Evolutionary conservation across 1,140 invertebrate species (phyloP), one percentile per base, ranked within the genome.

Genomic region (Magallana angulata): DNA sequence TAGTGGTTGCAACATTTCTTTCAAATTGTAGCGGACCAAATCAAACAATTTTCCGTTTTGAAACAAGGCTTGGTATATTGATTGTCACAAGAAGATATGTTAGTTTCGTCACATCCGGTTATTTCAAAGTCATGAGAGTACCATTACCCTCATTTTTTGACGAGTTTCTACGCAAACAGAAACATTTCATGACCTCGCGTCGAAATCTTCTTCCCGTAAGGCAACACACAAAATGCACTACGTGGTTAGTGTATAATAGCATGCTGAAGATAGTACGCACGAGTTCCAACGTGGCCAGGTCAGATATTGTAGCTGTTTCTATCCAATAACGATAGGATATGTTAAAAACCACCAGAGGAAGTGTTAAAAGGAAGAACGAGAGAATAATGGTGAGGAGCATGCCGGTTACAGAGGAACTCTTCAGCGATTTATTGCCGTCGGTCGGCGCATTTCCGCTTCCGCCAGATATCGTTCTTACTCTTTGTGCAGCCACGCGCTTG

Each of bases 331-430:
- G 86, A 58, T 91, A 90, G 7, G 90, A 91, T 48, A 94, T 92
- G 30, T 93, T 80, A 59, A 90, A 93, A 1, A 92, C 88, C 7
- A 90, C 90, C 62, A 92, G 91, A 9, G 93, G 93, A 16, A 91
- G 87, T 1, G 90, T 93, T 56, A 91, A 89, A 12, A 93, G 9
- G 82, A 91, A 88, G 85, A 93, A 94, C 7, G 92, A 87, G 57
- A 89, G 87, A 57, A 91, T 92, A 12, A 94, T 89, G 1, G 91
- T 89, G 11, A 94, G 57, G 8, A 94, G 64, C 91, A 93, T 94
- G 12, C 90, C 88, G 0, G 92, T 93, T 5, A 93, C 60, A 30
- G 89, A 90, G 1, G 91, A 57, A 12, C 56, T 76, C 62, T 57
- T 86, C 48, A 12, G 18, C 71, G 7, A 84, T 59, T 16, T 57